Conservation (phyloP, 2,797 vertebrate genomes). For the Columba guinea region DNA sequence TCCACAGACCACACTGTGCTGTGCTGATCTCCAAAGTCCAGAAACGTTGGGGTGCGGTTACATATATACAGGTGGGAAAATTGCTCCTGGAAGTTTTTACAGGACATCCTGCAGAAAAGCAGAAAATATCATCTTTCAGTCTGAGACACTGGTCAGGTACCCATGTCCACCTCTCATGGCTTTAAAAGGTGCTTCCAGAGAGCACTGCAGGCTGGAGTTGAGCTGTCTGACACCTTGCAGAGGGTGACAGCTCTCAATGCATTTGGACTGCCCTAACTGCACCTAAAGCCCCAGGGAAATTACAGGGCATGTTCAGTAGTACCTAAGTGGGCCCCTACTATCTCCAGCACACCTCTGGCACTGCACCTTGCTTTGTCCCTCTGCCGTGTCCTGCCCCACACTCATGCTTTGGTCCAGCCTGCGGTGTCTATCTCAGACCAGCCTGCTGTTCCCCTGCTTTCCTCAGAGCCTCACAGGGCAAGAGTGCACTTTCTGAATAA, state of each 20-base stretch:
- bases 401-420: neutral
- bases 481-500: neutral
- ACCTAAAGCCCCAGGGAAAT: neutral
- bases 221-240: neutral
- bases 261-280: neutral
- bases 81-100: constrained; percentile 69
- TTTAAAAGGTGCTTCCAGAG: neutral
- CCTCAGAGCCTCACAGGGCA: neutral
- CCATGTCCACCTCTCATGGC: accelerated
- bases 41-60: constrained; percentile 55
- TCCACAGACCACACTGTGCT: constrained; percentile 43
- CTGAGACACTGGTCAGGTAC: neutral
- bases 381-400: neutral
- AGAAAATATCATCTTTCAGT: neutral
- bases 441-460: neutral
- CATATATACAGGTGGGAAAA: constrained; percentile 72
- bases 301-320: neutral
- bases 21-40: constrained; percentile 46
- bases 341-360: neutral
- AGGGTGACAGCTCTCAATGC: neutral
- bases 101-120: constrained; percentile 75
- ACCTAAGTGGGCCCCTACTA: neutral
- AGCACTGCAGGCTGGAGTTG: neutral
- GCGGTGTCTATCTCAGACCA: neutral
- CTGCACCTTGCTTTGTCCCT: neutral